Percentiles rank a stretch among this genome's conserved stretches.
Evolutionary conservation across 1,140 invertebrate genomes (phyloP).

Genomic region (Potamilus streckersoni): DNA sequence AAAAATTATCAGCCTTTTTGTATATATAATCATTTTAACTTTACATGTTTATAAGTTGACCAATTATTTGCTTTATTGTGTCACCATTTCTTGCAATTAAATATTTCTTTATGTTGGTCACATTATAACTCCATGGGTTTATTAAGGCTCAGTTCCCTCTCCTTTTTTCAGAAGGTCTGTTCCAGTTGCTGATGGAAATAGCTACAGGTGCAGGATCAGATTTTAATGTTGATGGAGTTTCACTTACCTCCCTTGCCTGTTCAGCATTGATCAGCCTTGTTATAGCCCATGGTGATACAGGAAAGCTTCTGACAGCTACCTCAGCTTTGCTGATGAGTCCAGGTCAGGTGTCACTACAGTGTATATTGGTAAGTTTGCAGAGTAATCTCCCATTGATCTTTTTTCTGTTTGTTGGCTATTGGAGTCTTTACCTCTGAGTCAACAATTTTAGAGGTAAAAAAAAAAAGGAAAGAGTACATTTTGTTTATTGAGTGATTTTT

Average conservation of each 20-base stretch:
- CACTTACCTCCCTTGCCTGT: slow-evolving; percentile 87
- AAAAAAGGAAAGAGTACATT: too few relatives aligned
- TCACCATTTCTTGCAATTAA: background rate
- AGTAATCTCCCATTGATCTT: too few relatives aligned
- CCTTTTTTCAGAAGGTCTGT: slow-evolving; percentile 77
- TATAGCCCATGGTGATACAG: slow-evolving; percentile 93
- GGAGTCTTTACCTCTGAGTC: too few relatives aligned
- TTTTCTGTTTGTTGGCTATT: too few relatives aligned
- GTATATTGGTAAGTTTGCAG: slow-evolving; percentile 76
- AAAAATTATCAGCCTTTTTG: background rate
- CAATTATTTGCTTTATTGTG: background rate
- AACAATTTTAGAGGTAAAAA: too few relatives aligned
- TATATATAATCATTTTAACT: background rate
- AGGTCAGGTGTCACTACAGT: slow-evolving; percentile 80
- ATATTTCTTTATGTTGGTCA: background rate
- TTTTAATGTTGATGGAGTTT: slow-evolving; percentile 45
- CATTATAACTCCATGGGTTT: background rate
- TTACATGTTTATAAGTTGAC: background rate
- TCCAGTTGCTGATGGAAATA: slow-evolving; percentile 82
- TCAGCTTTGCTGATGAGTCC: slow-evolving; percentile 90
- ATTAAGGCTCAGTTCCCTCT: background rate
- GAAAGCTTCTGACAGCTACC: slow-evolving; percentile 87
- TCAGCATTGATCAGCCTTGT: slow-evolving; percentile 90
- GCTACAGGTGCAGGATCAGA: slow-evolving; percentile 70
- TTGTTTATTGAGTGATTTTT: too few relatives aligned